phyloP scores from a whole-genome alignment of 2,797 vertebrate species.

The Sandelia bainsii region DNA sequence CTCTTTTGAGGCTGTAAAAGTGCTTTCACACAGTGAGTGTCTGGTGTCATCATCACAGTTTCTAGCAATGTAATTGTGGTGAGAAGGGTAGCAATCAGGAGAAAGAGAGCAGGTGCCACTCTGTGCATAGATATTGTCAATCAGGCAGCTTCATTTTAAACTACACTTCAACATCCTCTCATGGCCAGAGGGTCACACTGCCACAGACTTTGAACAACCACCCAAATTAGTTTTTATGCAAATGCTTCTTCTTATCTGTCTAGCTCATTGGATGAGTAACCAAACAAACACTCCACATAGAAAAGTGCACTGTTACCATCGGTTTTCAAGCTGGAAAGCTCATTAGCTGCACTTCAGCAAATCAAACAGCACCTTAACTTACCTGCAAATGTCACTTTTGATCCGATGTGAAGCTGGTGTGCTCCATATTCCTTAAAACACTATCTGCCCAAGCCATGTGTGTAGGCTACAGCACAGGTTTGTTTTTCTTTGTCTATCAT shows the following conservation, averaged over 20 bases:
- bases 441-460: neutral
- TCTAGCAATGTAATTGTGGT: neutral
- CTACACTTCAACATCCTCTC: neutral
- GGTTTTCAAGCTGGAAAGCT: neutral
- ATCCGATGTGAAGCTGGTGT: neutral
- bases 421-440: neutral
- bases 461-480: neutral
- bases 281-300: neutral
- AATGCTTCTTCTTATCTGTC: neutral
- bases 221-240: neutral
- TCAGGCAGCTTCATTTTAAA: neutral
- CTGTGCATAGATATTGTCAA: neutral
- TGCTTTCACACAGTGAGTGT: neutral
- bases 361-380: neutral
- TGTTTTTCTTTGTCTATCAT: neutral
- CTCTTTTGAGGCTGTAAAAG: neutral
- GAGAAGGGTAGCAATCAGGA: neutral
- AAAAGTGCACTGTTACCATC: neutral
- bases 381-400: neutral
- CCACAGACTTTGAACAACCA: neutral
- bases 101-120: neutral
- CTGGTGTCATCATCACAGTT: neutral
- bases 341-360: neutral
- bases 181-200: neutral
- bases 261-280: neutral